Conservation (phyloP, 2,797 vertebrate genomes). For the Pseudomugil gertrudae region DNA sequence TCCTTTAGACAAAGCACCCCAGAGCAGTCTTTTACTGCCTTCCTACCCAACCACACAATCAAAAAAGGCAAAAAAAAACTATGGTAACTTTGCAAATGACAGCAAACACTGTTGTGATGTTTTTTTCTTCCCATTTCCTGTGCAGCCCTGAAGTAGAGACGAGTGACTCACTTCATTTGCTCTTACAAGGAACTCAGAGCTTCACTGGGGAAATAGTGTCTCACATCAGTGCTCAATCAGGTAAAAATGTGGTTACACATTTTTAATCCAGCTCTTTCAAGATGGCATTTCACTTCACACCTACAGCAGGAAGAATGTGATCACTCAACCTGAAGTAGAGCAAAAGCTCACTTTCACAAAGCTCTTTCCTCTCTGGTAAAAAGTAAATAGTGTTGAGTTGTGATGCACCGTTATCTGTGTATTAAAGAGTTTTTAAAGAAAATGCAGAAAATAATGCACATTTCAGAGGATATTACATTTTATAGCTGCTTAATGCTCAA, state of each 20-base stretch:
- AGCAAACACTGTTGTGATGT: conserved; percentile 5
- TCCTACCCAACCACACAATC: conserved; percentile 32
- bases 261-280: conserved; percentile 40
- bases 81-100: conserved; percentile 38
- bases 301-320: conserved; percentile 57
- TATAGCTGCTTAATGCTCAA: not conserved
- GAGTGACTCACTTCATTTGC: conserved; percentile 59
- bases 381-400: not conserved
- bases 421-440: not conserved
- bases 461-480: not conserved
- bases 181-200: conserved; percentile 47
- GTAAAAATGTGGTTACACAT: conserved; percentile 31
- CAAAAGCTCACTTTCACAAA: conserved; percentile 10
- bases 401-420: too few relatives aligned
- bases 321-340: conserved; percentile 14
- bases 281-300: conserved; percentile 47
- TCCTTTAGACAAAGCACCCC: not conserved
- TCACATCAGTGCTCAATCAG: conserved; percentile 33
- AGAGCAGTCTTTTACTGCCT: conserved; percentile 19
- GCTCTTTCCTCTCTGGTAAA: not conserved
- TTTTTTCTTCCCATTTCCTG: conserved; percentile 36
- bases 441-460: not conserved
- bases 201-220: conserved; percentile 48
- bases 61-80: conserved; percentile 28
- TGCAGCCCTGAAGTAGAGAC: conserved; percentile 27